Conservation (phyloP, 2,888 invertebrate species). For the Hylaea fasciaria region DNA sequence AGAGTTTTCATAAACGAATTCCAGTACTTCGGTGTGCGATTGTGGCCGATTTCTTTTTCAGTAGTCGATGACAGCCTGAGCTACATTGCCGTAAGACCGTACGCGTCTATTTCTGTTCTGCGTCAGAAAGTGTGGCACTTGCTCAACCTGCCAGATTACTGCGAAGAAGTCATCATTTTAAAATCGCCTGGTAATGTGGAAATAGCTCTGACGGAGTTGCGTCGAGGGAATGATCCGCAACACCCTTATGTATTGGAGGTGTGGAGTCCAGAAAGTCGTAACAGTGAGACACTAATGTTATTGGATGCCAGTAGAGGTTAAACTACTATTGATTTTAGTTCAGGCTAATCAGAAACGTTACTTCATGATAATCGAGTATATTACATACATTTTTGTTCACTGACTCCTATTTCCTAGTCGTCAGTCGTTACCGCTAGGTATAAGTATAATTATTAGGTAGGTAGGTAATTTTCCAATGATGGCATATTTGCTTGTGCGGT, state of each 20-base stretch:
- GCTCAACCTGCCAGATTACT: conserved; percentile 74
- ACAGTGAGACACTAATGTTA: conserved; percentile 8
- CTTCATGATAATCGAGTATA: too few species aligned
- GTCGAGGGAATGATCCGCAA: conserved; percentile 74
- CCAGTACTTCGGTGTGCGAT: too few species aligned
- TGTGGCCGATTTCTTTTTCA: conserved; percentile 36
- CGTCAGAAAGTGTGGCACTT: conserved; percentile 77
- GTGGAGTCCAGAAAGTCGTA: conserved; percentile 58
- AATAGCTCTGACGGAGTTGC: conserved; percentile 66
- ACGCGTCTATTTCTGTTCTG: conserved; percentile 66
- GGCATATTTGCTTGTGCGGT: too few species aligned
- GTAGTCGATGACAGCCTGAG: conserved; percentile 67
- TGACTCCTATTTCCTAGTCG: too few species aligned
- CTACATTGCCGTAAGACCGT: conserved; percentile 70
- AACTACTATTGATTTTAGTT: not conserved
- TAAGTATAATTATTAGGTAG: too few species aligned
- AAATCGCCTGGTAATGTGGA: conserved; percentile 60
- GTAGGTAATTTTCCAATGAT: too few species aligned
- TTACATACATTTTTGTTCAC: too few species aligned
- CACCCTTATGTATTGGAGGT: conserved; percentile 73
- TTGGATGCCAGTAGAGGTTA: not conserved
- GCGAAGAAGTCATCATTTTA: conserved; percentile 74
- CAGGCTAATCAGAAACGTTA: too few species aligned
- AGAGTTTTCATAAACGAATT: too few species aligned
- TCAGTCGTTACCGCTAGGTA: too few species aligned